These are phyloP conservation scores for Ataeniobius toweri DNA, from an alignment of 2,797 vertebrate genomes.

Conservation along the genomic window DNA sequence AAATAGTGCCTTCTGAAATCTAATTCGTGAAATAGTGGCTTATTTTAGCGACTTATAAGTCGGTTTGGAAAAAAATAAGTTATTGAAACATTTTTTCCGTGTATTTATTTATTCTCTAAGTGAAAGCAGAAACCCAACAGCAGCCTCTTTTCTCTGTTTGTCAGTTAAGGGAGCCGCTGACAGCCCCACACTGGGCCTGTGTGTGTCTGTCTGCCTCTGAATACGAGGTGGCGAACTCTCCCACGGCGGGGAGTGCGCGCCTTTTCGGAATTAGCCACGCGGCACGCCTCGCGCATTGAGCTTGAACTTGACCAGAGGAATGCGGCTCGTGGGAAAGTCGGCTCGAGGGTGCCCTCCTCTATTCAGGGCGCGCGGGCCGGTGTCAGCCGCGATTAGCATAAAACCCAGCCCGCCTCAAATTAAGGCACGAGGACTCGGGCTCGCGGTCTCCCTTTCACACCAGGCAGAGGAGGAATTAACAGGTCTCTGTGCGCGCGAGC, in stretches of 20 bases:
- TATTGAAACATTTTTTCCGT: background rate
- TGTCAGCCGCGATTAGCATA: constrained; percentile 83
- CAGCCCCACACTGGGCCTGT: constrained; percentile 29
- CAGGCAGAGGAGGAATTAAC: constrained; percentile 64
- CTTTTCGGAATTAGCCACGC: constrained; percentile 73
- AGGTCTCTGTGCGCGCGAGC: constrained; percentile 45
- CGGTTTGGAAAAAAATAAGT: background rate
- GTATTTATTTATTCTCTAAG: constrained; percentile 11
- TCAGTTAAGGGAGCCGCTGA: constrained; percentile 17
- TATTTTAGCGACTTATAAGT: background rate
- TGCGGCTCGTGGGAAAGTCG: constrained; percentile 81
- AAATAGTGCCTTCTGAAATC: background rate
- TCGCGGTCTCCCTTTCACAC: constrained; percentile 57
- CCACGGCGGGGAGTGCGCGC: constrained; percentile 66
- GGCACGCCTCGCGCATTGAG: constrained; percentile 78
- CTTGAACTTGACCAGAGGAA: constrained; percentile 85
- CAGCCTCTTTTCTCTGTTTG: constrained; percentile 12
- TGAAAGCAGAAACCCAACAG: constrained; percentile 6
- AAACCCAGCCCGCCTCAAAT: constrained; percentile 76
- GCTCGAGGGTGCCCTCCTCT: constrained; percentile 65
- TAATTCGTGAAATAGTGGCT: background rate
- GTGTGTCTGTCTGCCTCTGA: constrained; percentile 33
- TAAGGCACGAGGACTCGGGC: constrained; percentile 67
- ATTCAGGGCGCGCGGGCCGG: constrained; percentile 75
- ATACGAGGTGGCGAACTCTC: constrained; percentile 68